Conservation (phyloP, 1,140 invertebrate species). For the Leptoteleia sp. region DNA sequence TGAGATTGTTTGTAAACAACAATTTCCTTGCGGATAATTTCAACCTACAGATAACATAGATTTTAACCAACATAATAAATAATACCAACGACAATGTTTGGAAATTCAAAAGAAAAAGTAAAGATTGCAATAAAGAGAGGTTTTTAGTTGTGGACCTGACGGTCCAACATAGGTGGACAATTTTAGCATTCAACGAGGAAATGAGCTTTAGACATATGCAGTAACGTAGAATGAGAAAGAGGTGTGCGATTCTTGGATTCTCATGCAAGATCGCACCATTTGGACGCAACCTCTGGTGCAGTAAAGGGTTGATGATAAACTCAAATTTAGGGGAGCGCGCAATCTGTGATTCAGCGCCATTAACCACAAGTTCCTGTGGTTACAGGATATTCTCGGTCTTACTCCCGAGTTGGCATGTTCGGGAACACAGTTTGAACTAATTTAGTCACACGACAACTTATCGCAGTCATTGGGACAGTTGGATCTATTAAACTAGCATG, state of each 20-base stretch:
- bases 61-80: too few species aligned
- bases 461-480: conserved; percentile 50
- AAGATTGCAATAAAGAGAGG: too few species aligned
- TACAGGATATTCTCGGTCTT: conserved; percentile 68
- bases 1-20: too few species aligned
- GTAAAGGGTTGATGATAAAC: conserved; percentile 79
- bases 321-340: conserved; percentile 77
- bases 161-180: too few species aligned
- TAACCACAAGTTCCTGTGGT: conserved; percentile 77
- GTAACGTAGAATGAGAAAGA: conserved; percentile 22
- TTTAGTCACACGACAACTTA: conserved; percentile 67
- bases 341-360: conserved; percentile 81
- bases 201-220: conserved; percentile 56
- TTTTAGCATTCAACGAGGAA: conserved; percentile 25
- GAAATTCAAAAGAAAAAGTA: too few species aligned
- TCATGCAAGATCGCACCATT: conserved; percentile 45
- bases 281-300: conserved; percentile 65
- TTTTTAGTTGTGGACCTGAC: too few species aligned
- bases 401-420: conserved; percentile 66
- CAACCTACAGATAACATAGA: too few species aligned
- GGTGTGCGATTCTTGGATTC: conserved; percentile 31
- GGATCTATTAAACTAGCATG: conserved; percentile 40
- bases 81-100: too few species aligned
- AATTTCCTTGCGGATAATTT: too few species aligned
- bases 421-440: conserved; percentile 63